A percentile compares a stretch with the other conserved stretches of the same genome.
Conservation (phyloP, 2,888 invertebrate species). For the Druceiella hillmani region DNA sequence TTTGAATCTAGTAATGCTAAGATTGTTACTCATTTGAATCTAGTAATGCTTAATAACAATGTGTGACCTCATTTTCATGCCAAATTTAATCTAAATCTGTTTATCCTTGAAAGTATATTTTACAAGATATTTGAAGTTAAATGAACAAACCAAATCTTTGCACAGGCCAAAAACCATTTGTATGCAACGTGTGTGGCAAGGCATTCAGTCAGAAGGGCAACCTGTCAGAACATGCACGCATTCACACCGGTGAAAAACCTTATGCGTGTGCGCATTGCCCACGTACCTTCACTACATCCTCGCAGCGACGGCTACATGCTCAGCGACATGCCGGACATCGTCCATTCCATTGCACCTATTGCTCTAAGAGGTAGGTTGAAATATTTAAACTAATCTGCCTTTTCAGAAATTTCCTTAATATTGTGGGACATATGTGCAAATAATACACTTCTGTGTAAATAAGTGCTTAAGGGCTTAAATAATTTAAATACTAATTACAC, state of each 20-base stretch:
- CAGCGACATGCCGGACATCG: conserved; percentile 56
- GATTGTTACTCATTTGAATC: conserved; percentile 1
- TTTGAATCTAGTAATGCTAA: conserved; percentile 1
- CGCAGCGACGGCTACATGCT: conserved; percentile 63
- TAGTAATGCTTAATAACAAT: background rate
- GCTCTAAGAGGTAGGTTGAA: conserved; percentile 24
- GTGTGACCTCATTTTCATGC: conserved; percentile 3
- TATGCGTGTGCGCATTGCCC: conserved; percentile 63
- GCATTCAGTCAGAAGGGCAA: conserved; percentile 75
- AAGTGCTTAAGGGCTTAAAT: no score
- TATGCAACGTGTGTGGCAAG: conserved; percentile 64
- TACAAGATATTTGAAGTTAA: no score
- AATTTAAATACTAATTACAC: no score
- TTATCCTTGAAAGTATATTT: background rate
- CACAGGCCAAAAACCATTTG: conserved; percentile 57
- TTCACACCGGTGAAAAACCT: conserved; percentile 75
- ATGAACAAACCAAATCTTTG: conserved; percentile 13
- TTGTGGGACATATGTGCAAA: no score
- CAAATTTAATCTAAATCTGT: conserved; percentile 1
- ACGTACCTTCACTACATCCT: conserved; percentile 67
- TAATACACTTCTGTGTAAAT: no score
- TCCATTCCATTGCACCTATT: conserved; percentile 46
- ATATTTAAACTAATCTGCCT: no score
- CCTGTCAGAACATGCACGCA: conserved; percentile 68
- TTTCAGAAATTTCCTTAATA: no score